Evolutionary conservation across 2,113 vertebrate genomes (phyloP).

Genomic region (Todiramphus saurophagus): DNA sequence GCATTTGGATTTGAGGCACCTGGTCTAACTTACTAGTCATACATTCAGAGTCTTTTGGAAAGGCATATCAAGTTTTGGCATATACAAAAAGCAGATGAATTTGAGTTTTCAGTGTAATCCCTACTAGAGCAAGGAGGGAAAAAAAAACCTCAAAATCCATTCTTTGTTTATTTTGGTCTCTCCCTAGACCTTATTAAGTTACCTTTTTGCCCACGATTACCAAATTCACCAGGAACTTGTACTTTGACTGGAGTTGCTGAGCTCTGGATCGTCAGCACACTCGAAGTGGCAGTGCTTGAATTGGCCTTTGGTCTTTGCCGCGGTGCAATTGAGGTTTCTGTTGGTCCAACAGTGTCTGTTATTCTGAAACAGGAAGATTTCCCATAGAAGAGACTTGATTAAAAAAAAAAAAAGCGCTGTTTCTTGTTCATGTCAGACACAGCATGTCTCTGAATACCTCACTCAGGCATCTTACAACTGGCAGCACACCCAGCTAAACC

Average conservation of each 20-base stretch:
- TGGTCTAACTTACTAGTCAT: not conserved
- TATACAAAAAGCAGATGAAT: not conserved
- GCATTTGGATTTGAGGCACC: not conserved
- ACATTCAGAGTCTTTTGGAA: not conserved
- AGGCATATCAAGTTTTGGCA: not conserved
- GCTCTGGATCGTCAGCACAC: constrained; percentile 84
- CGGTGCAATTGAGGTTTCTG: constrained; percentile 97
- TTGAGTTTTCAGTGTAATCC: not conserved
- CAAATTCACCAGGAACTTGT: constrained; percentile 76
- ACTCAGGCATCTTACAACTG: not conserved
- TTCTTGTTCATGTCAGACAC: not conserved
- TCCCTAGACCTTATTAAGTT: not conserved
- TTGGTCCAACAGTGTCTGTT: constrained; percentile 92
- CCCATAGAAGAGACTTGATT: not conserved
- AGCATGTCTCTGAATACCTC: not conserved
- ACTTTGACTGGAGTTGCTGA: constrained; percentile 90
- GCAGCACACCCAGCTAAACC: not conserved
- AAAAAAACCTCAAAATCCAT: accelerated
- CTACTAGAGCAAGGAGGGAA: not conserved
- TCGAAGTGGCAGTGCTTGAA: constrained; percentile 72
- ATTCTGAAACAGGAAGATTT: constrained; percentile 78
- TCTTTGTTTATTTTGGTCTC: not conserved
- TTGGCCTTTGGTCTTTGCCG: constrained; percentile 94
- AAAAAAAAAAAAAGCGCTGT: not conserved
- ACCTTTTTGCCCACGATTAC: constrained; percentile 88